Conservation (phyloP, 2,888 invertebrate genomes). For the Crioceris asparagi region DNA sequence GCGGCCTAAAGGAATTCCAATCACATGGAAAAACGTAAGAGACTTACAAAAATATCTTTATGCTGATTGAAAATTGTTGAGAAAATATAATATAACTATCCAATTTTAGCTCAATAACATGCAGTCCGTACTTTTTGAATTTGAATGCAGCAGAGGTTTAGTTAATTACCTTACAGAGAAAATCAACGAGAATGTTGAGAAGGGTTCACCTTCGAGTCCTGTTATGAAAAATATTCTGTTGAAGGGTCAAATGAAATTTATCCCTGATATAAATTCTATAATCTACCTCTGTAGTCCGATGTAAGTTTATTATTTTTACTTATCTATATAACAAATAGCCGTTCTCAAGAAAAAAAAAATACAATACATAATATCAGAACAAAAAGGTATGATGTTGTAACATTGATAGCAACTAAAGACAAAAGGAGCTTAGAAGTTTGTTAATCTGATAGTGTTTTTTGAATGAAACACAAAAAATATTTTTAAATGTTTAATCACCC, state of each 20-base stretch:
- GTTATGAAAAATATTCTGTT: constrained; percentile 59
- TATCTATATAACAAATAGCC: too few relatives aligned
- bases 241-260: constrained; percentile 75
- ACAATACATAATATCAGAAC: too few relatives aligned
- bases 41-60: background rate
- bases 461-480: too few relatives aligned
- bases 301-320: too few relatives aligned
- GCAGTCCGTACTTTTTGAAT: constrained; percentile 70
- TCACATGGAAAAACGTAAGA: constrained; percentile 74
- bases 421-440: too few relatives aligned
- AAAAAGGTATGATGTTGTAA: too few relatives aligned
- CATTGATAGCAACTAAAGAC: too few relatives aligned
- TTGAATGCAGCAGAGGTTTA: constrained; percentile 63
- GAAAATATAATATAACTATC: constrained; percentile 6
- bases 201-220: constrained; percentile 23
- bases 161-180: too few relatives aligned
- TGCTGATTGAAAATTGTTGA: background rate
- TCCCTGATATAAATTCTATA: constrained; percentile 69
- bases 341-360: too few relatives aligned
- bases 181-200: constrained; percentile 15
- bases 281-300: constrained; percentile 79
- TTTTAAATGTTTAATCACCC: too few relatives aligned
- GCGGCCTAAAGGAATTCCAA: constrained; percentile 66
- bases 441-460: too few relatives aligned
- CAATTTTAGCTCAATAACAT: constrained; percentile 55